Percentiles rank a stretch among this genome's conserved stretches.
Evolutionary conservation across 2,888 invertebrate species (phyloP).

Genomic region (Drosophila histrio): DNA sequence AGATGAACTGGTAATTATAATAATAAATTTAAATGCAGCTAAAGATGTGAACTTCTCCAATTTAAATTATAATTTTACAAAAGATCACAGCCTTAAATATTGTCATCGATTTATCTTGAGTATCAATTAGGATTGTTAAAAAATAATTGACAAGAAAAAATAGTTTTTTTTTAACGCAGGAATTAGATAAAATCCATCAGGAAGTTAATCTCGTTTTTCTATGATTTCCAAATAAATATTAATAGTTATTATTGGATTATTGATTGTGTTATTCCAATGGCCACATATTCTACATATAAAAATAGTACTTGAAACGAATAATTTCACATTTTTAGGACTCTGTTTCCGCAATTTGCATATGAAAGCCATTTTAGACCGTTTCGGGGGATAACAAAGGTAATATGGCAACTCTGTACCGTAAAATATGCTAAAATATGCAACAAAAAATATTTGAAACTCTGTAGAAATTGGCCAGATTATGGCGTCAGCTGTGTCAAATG

Average conservation of each 20-base stretch:
- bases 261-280: not conserved
- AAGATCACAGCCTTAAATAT: too few species aligned
- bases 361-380: not conserved
- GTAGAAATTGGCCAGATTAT: conserved; percentile 41
- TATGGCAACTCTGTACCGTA: not conserved
- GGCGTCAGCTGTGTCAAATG: conserved; percentile 45
- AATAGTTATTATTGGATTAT: not conserved
- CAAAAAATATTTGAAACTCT: conserved; percentile 4
- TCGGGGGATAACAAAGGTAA: conserved; percentile 27
- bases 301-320: not conserved
- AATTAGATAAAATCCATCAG: too few species aligned
- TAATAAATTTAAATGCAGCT: too few species aligned
- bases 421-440: conserved; percentile 36
- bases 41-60: too few species aligned
- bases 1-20: too few species aligned
- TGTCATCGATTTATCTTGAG: too few species aligned
- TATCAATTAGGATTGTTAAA: too few species aligned
- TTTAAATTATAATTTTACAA: too few species aligned
- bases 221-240: not conserved
- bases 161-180: too few species aligned
- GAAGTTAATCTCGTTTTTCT: too few species aligned
- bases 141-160: too few species aligned
- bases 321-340: too few species aligned
- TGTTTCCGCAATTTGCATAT: not conserved
- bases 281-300: not conserved